A percentile compares a stretch with the other conserved stretches of the same genome.
Conservation (phyloP, 2,797 vertebrate genomes). For the Astyanax mexicanus region DNA sequence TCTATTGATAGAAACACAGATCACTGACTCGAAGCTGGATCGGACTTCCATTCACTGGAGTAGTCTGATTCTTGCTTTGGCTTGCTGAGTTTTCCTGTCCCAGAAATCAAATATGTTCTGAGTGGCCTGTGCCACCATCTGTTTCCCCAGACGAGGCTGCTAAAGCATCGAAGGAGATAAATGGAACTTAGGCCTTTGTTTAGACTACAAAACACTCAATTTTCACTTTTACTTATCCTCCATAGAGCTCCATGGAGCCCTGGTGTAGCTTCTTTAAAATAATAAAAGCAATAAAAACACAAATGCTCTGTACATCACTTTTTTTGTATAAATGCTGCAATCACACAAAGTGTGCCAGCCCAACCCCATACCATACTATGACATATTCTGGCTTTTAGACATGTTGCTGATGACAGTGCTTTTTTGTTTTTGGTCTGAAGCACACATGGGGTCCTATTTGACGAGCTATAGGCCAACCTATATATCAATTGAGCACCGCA, state of each 20-base stretch:
- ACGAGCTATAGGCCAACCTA: too few species aligned
- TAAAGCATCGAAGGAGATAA: neutral
- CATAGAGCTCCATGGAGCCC: neutral
- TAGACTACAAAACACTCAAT: neutral
- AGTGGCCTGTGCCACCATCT: neutral
- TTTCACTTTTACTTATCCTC: neutral
- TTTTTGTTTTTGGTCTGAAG: too few species aligned
- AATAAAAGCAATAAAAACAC: too few species aligned
- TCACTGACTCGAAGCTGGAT: slow-evolving; percentile 24
- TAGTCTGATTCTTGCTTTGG: neutral
- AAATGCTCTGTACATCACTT: too few species aligned
- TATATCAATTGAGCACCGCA: too few species aligned
- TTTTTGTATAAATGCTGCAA: too few species aligned
- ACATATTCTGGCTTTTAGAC: too few species aligned
- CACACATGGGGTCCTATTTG: too few species aligned
- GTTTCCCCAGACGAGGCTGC: neutral
- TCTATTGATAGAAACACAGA: slow-evolving; percentile 8
- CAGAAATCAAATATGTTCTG: neutral
- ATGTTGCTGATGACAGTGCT: too few species aligned
- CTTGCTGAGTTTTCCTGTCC: neutral
- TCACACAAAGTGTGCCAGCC: too few species aligned
- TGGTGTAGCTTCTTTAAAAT: too few species aligned
- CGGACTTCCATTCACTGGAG: neutral
- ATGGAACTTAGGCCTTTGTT: neutral
- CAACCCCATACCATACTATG: too few species aligned